A percentile compares a stretch with the other conserved stretches of the same genome.
phyloP scores from a whole-genome alignment of 2,113 vertebrate genomes.

The Trinectes maculatus region DNA sequence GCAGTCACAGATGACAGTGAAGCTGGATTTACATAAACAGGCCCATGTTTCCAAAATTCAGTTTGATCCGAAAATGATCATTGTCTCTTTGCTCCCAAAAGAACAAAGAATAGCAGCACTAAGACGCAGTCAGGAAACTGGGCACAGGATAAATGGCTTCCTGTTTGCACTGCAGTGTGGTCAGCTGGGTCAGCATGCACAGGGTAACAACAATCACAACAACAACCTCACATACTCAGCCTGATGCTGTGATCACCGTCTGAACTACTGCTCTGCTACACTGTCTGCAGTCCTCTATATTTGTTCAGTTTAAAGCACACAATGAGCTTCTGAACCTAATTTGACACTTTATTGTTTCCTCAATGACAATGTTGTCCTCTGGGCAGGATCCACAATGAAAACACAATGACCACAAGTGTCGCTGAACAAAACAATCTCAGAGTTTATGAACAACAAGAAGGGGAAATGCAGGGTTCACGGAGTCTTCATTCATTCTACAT shows the following conservation, averaged over 20 bases:
- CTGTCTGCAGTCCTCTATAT: constrained; percentile 11
- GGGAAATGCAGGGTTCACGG: constrained; percentile 23
- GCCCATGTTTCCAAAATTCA: constrained; percentile 49
- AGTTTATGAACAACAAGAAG: constrained; percentile 6
- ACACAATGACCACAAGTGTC: constrained; percentile 24
- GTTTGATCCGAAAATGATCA: constrained; percentile 60
- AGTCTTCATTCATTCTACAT: neutral
- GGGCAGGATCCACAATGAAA: constrained; percentile 17
- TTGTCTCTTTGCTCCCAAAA: constrained; percentile 45
- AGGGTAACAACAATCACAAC: constrained; percentile 42
- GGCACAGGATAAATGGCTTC: constrained; percentile 71
- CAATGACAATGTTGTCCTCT: neutral
- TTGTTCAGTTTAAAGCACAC: constrained; percentile 7
- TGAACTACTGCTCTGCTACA: constrained; percentile 27
- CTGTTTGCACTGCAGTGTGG: constrained; percentile 61
- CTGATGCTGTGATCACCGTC: constrained; percentile 25
- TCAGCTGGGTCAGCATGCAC: constrained; percentile 61
- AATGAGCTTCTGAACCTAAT: neutral
- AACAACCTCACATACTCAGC: constrained; percentile 2
- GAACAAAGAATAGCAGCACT: constrained; percentile 57
- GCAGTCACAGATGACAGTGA: constrained; percentile 28
- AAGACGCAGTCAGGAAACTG: constrained; percentile 55
- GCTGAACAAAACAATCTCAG: constrained; percentile 13
- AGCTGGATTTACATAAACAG: constrained; percentile 42
- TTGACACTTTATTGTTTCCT: constrained; percentile 51